Base-by-base conservation (phyloP, 2,113 vertebrate genomes). In the Paramisgurnus dabryanus region DNA sequence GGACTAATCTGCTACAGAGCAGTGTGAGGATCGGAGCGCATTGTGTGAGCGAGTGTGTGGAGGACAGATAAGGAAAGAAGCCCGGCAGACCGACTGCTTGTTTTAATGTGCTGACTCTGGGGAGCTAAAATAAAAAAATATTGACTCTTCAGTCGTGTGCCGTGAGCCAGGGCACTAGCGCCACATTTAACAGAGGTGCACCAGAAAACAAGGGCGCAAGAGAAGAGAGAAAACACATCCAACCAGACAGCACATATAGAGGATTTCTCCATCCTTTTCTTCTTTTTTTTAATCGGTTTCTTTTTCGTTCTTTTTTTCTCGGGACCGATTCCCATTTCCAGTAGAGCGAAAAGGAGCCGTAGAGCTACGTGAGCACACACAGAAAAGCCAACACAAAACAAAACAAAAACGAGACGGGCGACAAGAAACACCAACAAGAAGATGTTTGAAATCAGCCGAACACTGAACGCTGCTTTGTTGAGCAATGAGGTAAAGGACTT, bases 391-490 rank as follows among this genome's bases (percentile, higher is more conserved):
- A 40, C 73, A 79, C 70, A 89, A 70, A 89, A 90, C 75, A 87
- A 84, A 76, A 87, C 27, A 34, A 71, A 81, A 85, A 72, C 76
- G 73, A 85, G 88, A 86, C 88, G 88, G 87, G 68, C 60, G 69
- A 87, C 84, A 81, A 72, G 84, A 83, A 82, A 69, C 86, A 75
- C 76, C 74, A 83, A 89, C 84, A 90, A 93, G 94, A 97, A 97
- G 95, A 99, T 99, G 98, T 99, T 98, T 93, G 97, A 99, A 96
- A 98, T 99, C 96, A 97, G 96, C 97, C 95, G 97, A 95, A 98
- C 95, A 94, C 96, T 98, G 95, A 98, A 98, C 94, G 96, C 97
- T 90, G 96, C 97, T 93, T 97, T 99, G 95, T 95, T 99, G 95
- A 97, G 96, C 96, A 98, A 96, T 94, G 98, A 99, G 97, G 97